Conservation (phyloP, 1,140 invertebrate genomes). For the Drosophila carrolli region DNA sequence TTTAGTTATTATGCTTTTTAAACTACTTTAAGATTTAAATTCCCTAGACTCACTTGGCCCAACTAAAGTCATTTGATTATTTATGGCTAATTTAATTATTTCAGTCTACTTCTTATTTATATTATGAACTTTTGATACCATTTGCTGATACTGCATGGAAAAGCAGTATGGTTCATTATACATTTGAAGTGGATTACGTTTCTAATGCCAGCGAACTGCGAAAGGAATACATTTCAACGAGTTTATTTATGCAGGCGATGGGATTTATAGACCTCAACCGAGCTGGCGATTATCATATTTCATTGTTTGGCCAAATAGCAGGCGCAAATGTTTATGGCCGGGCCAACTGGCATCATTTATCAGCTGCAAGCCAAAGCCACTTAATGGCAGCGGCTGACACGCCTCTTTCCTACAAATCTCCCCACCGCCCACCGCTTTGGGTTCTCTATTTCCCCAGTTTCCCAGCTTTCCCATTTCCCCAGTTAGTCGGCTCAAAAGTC, state of each 20-base stretch:
- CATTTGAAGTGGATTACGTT: constrained; percentile 15
- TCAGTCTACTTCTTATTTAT: no score
- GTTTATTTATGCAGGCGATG: constrained; percentile 37
- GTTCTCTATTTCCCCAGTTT: not conserved
- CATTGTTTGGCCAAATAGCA: constrained; percentile 50
- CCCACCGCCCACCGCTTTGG: not conserved
- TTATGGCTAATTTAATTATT: no score
- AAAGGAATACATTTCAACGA: constrained; percentile 5
- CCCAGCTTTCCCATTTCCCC: not conserved
- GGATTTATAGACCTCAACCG: constrained; percentile 42
- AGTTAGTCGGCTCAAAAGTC: constrained; percentile 39
- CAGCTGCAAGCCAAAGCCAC: constrained; percentile 60
- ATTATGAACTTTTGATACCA: no score
- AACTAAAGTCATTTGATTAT: no score
- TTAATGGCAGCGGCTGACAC: constrained; percentile 38
- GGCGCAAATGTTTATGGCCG: constrained; percentile 47
- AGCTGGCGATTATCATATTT: constrained; percentile 55
- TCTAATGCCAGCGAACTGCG: constrained; percentile 10
- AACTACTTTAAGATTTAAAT: no score
- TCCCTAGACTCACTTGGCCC: no score
- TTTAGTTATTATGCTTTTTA: no score
- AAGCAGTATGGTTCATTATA: no score
- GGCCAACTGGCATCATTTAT: constrained; percentile 55
- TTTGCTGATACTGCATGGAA: no score
- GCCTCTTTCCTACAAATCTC: constrained; percentile 1